Conservation (phyloP, 2,888 invertebrate genomes). For the Galeruca laticollis region DNA sequence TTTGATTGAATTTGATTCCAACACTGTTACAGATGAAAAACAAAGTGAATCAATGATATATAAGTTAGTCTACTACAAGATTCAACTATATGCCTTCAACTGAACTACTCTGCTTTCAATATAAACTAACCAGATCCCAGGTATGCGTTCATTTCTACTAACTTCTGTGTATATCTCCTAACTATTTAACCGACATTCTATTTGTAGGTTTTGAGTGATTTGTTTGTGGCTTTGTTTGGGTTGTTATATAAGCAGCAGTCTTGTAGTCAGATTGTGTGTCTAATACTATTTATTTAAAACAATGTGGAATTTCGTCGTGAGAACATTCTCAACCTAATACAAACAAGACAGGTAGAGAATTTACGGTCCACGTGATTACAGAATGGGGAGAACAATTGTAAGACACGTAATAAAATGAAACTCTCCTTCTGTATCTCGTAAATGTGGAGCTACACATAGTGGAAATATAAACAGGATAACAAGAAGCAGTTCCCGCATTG, state of each 20-base stretch:
- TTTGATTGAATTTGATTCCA: too few relatives aligned
- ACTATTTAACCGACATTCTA: not conserved
- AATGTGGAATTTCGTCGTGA: conserved; percentile 4
- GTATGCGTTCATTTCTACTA: not conserved
- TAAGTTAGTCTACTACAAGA: too few relatives aligned
- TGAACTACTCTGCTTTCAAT: not conserved
- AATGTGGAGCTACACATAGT: too few relatives aligned
- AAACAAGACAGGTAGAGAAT: conserved; percentile 1
- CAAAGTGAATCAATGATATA: too few relatives aligned
- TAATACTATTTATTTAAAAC: not conserved
- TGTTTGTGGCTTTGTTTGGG: not conserved
- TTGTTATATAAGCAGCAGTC: not conserved
- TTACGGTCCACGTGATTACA: not conserved
- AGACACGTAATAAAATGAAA: not conserved
- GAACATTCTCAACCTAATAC: conserved; percentile 1
- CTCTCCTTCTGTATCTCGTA: not conserved
- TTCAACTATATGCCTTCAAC: too few relatives aligned
- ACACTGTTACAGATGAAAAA: too few relatives aligned
- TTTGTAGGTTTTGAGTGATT: conserved; percentile 2
- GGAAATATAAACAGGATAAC: too few relatives aligned
- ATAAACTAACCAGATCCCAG: not conserved
- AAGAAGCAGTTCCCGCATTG: too few relatives aligned
- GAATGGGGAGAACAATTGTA: not conserved
- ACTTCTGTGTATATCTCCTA: not conserved
- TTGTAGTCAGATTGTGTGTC: conserved; percentile 4